Evolutionary conservation across 2,113 vertebrate genomes (phyloP).

Genomic region (Dipodomys merriami): DNA sequence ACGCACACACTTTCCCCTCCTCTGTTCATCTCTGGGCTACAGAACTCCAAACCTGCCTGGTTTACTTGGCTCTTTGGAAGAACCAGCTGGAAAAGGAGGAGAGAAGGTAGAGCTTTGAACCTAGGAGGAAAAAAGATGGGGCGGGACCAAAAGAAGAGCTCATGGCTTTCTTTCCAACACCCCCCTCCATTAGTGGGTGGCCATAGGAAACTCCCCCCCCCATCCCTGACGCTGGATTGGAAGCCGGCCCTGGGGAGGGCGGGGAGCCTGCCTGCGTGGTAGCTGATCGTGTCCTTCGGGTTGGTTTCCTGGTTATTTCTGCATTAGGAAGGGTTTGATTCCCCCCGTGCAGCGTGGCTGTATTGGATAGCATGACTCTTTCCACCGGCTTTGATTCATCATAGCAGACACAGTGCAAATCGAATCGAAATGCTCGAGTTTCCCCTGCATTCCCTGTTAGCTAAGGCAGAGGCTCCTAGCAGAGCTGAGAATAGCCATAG

Average conservation of each 20-base stretch:
- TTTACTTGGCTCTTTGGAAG: background rate
- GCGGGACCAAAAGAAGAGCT: background rate
- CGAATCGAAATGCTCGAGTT: constrained; percentile 77
- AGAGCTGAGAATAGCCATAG: constrained; percentile 60
- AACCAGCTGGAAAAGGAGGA: background rate
- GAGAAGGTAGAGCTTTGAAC: background rate
- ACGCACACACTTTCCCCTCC: no score
- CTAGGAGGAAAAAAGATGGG: background rate
- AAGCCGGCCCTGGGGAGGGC: constrained; percentile 61
- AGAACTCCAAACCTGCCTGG: background rate
- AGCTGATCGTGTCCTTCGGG: constrained; percentile 66
- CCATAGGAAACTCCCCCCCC: constrained; percentile 61
- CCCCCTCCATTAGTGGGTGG: constrained; percentile 64
- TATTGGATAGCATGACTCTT: constrained; percentile 75
- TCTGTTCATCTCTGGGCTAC: background rate
- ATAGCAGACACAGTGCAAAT: constrained; percentile 76
- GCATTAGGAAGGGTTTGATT: constrained; percentile 73
- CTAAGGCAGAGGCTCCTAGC: constrained; percentile 73
- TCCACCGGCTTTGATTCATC: constrained; percentile 79
- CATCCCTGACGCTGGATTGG: constrained; percentile 69
- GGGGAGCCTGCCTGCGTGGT: constrained; percentile 50
- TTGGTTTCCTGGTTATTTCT: constrained; percentile 77
- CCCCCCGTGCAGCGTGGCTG: constrained; percentile 72
- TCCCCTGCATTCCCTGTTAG: constrained; percentile 78
- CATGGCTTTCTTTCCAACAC: constrained; percentile 32